phyloP scores from a whole-genome alignment of 2,888 invertebrate species.

The Pasiphila rectangulata region DNA sequence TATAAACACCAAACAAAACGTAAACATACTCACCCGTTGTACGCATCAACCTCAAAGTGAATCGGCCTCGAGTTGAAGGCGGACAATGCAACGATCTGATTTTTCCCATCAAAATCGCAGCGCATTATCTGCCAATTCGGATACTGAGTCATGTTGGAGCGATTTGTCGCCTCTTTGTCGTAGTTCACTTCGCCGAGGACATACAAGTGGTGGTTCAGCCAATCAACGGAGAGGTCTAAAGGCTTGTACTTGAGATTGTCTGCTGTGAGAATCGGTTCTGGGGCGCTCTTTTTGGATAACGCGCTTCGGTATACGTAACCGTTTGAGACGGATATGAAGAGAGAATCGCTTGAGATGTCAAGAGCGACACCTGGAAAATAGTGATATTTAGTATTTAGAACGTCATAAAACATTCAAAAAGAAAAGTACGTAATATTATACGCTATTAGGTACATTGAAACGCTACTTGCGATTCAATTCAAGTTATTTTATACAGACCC shows the following conservation, averaged over 20 bases:
- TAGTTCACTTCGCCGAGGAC: slow-evolving; percentile 87
- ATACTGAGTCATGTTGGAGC: slow-evolving; percentile 48
- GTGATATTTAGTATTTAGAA: too few relatives aligned
- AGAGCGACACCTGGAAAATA: slow-evolving; percentile 86
- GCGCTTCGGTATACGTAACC: slow-evolving; percentile 83
- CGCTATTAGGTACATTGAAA: too few relatives aligned
- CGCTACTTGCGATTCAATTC: too few relatives aligned
- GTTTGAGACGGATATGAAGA: slow-evolving; percentile 89
- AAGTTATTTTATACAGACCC: too few relatives aligned
- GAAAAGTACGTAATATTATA: too few relatives aligned
- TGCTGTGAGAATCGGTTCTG: slow-evolving; percentile 79
- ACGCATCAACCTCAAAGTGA: slow-evolving; percentile 94
- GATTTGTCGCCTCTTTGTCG: slow-evolving; percentile 49
- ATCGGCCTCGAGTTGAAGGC: slow-evolving; percentile 86
- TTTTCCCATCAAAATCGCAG: slow-evolving; percentile 87
- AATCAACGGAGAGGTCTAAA: slow-evolving; percentile 89
- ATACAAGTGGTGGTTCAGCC: slow-evolving; percentile 92
- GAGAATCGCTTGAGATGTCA: slow-evolving; percentile 85
- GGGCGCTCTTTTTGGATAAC: slow-evolving; percentile 64
- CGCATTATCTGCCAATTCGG: slow-evolving; percentile 87
- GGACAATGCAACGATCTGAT: slow-evolving; percentile 85
- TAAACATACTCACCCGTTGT: slow-evolving; percentile 91
- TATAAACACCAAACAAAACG: slow-evolving; percentile 1
- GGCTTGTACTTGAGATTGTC: slow-evolving; percentile 83
- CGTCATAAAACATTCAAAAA: too few relatives aligned